Conservation (phyloP, 2,113 vertebrate species). For the Hucho hucho region DNA sequence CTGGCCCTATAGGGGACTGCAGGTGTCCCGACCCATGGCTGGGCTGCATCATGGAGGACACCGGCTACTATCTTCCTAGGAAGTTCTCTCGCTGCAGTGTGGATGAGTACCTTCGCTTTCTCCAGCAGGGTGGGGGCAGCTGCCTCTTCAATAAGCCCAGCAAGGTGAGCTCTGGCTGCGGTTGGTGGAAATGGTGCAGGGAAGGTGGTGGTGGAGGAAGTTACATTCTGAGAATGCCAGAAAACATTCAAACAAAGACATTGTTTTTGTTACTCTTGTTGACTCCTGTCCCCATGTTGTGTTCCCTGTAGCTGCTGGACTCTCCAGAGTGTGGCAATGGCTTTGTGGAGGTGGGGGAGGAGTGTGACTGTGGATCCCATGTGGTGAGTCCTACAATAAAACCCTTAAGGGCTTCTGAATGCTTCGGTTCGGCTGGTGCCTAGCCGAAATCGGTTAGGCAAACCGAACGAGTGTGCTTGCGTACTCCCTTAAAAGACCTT, state of each 20-base stretch:
- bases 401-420: not conserved
- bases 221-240: no score
- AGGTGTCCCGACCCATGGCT: conserved; percentile 91
- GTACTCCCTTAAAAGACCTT: no score
- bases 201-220: not conserved
- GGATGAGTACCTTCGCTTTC: conserved; percentile 90
- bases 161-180: conserved; percentile 77
- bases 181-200: not conserved
- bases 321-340: conserved; percentile 93
- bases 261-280: no score
- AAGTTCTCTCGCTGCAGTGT: conserved; percentile 97
- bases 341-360: conserved; percentile 91
- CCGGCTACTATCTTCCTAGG: conserved; percentile 89
- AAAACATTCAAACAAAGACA: no score
- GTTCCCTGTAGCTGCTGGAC: conserved; percentile 82
- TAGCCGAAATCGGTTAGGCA: no score
- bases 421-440: no score
- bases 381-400: conserved; percentile 73
- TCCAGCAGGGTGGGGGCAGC: conserved; percentile 90
- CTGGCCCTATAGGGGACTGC: conserved; percentile 80
- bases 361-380: conserved; percentile 92
- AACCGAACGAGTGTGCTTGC: no score
- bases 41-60: conserved; percentile 98
- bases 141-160: conserved; percentile 97
- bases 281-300: not conserved